Percentiles rank a stretch among this genome's conserved stretches.
Evolutionary conservation across 1,140 invertebrate species (phyloP).

Genomic region (Trichonephila inaurata): DNA sequence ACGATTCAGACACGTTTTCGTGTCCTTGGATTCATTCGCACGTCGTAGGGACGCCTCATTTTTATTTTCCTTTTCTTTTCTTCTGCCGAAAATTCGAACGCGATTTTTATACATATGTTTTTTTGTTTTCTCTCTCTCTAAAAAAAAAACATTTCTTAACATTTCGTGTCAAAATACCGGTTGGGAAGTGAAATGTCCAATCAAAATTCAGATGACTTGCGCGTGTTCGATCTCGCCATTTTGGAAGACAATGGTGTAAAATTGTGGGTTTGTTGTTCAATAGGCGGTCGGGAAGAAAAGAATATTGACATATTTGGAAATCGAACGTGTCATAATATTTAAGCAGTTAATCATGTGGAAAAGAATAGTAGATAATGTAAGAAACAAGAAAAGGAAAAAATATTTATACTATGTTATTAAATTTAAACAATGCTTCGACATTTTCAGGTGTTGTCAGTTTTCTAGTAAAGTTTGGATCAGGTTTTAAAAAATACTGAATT

Average conservation of each 20-base stretch:
- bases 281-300: background rate
- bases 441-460: no score
- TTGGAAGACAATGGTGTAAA: conserved; percentile 21
- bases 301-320: background rate
- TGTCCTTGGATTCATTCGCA: background rate
- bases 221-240: background rate
- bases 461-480: no score
- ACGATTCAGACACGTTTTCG: background rate
- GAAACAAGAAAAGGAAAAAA: no score
- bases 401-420: no score
- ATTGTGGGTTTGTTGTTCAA: background rate
- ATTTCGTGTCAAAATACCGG: conserved; percentile 26
- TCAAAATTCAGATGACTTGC: background rate
- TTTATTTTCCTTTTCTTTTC: background rate
- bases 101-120: background rate
- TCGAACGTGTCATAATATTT: background rate
- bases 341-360: no score
- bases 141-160: background rate
- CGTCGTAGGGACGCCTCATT: background rate
- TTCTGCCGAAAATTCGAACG: background rate
- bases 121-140: background rate
- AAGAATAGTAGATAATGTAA: no score
- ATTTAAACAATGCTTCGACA: no score
- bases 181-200: background rate
- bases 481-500: no score